phyloP scores from a whole-genome alignment of 1,140 invertebrate genomes.

The Bacillus rossius region DNA sequence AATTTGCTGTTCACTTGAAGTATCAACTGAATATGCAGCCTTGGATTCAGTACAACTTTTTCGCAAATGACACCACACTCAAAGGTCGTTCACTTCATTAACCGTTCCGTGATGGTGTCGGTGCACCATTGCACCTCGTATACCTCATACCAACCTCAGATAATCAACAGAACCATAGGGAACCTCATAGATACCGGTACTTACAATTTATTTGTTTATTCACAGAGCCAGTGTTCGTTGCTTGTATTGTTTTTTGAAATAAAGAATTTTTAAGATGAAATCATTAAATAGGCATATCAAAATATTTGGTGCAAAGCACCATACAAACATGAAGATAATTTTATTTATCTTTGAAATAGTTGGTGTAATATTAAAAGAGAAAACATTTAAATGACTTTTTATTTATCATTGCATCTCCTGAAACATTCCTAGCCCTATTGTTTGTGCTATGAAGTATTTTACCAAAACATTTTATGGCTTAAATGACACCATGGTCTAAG shows the following conservation, averaged over 20 bases:
- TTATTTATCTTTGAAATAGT: slow-evolving; percentile 9
- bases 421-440: background rate
- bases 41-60: no score
- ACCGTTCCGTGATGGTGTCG: no score
- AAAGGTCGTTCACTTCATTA: no score
- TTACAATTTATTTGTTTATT: slow-evolving; percentile 1
- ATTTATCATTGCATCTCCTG: background rate
- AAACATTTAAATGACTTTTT: slow-evolving; percentile 2
- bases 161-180: slow-evolving; percentile 8
- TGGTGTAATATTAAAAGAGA: slow-evolving; percentile 15
- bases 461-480: no score
- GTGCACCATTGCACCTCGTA: background rate
- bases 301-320: slow-evolving; percentile 10
- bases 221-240: slow-evolving; percentile 9
- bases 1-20: no score
- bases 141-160: slow-evolving; percentile 14
- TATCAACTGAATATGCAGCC: no score
- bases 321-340: slow-evolving; percentile 4
- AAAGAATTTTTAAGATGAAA: slow-evolving; percentile 10
- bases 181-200: slow-evolving; percentile 11
- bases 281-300: slow-evolving; percentile 14
- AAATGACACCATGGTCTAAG: no score
- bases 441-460: no score
- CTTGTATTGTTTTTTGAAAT: slow-evolving; percentile 9
- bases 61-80: no score